Base-by-base conservation (phyloP, 2,113 vertebrate genomes). In the Cromileptes altivelis region DNA sequence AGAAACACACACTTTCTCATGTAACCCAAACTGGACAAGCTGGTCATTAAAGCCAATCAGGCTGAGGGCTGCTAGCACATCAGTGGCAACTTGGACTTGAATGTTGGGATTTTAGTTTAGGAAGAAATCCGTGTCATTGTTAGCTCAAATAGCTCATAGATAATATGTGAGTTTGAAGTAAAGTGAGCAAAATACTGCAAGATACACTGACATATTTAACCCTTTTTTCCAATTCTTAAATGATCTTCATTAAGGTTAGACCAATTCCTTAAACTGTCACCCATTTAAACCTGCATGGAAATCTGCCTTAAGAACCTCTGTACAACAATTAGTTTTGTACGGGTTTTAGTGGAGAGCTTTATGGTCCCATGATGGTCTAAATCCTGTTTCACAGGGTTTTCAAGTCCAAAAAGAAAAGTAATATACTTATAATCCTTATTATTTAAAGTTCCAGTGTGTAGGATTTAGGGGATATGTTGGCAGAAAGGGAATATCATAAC, bases 1-100 rank as follows among this genome's bases (percentile, higher is more conserved):
- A 63, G 81, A 58, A 81, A 65, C 56, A 18, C 81, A 68, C 55
- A 45, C 64, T 80, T 74, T 79, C 70, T 82, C 62, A 50, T 72
- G 78, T 67, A 57, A 56, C 49, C 49, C 72, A 47, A 67, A 82
- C 37, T 53, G 71, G 37, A 88, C 75, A 78, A n/a, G 80, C 57
- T 64, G 69, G 72, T 88, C 75, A 82, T 91, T 84, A 89, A 86
- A 74, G 11, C 45, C 67, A 75, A 67, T 81, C 70, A 57, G 37
- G 37, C 62, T 75, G 52, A 82, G 25, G 62, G 55, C 21, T 72
- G 56, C 70, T 72, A 65, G 52, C 42, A 15, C 45, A 49, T 4
- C 8, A 12, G 6, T 14, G 37, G 18, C 3, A 63, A 11, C 6
- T 53, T 45, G 14, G 4, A 63, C 42, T 70, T 78, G 40, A 80